Evolutionary conservation across 2,888 invertebrate species (phyloP).

Genomic region (Tethea ocularis): DNA sequence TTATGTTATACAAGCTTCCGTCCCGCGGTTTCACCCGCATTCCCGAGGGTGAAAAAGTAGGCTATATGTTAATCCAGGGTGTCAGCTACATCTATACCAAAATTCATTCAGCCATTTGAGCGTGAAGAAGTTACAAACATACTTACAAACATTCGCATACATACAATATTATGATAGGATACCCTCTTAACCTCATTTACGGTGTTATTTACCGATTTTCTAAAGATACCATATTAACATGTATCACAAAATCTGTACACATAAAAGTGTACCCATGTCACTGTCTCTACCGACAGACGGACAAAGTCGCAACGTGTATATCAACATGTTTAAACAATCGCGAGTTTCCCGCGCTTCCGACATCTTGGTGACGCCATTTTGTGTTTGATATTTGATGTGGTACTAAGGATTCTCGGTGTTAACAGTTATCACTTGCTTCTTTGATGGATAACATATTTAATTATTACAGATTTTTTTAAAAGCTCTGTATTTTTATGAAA

Average conservation of each 20-base stretch:
- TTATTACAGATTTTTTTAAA: too few species aligned
- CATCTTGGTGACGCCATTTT: constrained; percentile 29
- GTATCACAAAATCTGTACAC: neutral
- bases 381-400: constrained; percentile 14
- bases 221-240: neutral
- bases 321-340: constrained; percentile 20
- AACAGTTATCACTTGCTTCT: neutral
- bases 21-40: too few species aligned
- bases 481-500: too few species aligned
- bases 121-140: too few species aligned
- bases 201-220: neutral
- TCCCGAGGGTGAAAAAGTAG: too few species aligned
- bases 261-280: constrained; percentile 17
- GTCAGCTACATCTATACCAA: too few species aligned
- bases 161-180: too few species aligned
- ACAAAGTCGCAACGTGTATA: constrained; percentile 9
- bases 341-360: constrained; percentile 28
- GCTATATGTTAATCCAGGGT: too few species aligned
- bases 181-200: neutral
- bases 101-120: too few species aligned
- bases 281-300: constrained; percentile 6
- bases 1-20: too few species aligned
- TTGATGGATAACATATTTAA: too few species aligned
- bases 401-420: constrained; percentile 21
- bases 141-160: too few species aligned